Conservation (phyloP, 92 coral and sea anemone genomes). For the Epizoanthus illoricatus region DNA sequence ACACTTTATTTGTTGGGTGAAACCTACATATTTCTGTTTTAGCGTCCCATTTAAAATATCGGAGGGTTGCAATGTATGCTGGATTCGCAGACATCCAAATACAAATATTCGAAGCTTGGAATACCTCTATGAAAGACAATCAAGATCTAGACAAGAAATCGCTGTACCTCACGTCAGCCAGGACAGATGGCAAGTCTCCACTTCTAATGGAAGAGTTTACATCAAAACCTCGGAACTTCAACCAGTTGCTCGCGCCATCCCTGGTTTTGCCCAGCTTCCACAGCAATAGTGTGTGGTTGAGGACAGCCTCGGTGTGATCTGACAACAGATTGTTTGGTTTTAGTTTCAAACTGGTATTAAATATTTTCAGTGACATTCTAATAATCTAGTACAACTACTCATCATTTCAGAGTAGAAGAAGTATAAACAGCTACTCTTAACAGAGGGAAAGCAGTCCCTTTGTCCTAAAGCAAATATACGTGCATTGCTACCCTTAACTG, state of each 20-base stretch:
- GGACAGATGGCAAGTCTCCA: background rate
- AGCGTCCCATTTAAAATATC: too few relatives aligned
- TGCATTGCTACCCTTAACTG: too few relatives aligned
- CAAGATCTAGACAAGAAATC: background rate
- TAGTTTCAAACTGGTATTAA: too few relatives aligned
- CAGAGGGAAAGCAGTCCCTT: too few relatives aligned
- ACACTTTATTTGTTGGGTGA: too few relatives aligned
- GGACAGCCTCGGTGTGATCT: slow-evolving; percentile 15
- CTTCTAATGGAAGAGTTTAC: background rate
- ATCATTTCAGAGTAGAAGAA: too few relatives aligned
- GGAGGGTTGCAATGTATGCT: too few relatives aligned
- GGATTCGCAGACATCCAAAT: background rate
- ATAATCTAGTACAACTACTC: too few relatives aligned
- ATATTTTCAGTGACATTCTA: too few relatives aligned
- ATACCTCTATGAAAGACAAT: background rate
- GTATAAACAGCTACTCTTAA: too few relatives aligned
- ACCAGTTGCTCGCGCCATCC: slow-evolving; percentile 35
- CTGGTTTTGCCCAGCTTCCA: slow-evolving; percentile 25
- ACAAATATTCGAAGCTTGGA: background rate
- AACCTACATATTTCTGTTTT: too few relatives aligned
- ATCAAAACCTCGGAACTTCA: slow-evolving; percentile 30
- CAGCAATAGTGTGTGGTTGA: slow-evolving; percentile 31
- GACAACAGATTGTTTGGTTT: background rate
- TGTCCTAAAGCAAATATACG: too few relatives aligned
- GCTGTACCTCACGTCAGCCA: slow-evolving; percentile 9